phyloP scores from a whole-genome alignment of 2,888 invertebrate species.

The Laothoe populi region DNA sequence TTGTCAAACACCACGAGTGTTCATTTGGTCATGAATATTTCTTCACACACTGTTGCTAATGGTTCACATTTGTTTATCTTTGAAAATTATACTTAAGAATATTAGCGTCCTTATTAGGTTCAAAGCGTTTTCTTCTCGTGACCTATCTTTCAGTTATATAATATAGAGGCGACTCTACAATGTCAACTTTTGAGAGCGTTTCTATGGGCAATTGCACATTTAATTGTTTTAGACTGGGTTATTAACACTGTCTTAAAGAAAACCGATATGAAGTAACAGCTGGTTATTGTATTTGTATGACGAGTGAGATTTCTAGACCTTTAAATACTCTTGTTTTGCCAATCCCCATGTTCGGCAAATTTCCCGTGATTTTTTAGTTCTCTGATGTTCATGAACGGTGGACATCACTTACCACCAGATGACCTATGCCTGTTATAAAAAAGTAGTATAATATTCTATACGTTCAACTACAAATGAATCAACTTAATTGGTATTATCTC shows the following conservation, averaged over 20 bases:
- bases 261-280: no score
- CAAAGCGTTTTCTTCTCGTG: background rate
- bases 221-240: no score
- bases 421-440: no score
- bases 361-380: no score
- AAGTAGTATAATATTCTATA: no score
- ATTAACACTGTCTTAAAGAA: no score
- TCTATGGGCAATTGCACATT: background rate
- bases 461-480: background rate
- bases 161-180: conserved; percentile 13
- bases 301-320: no score
- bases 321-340: conserved; percentile 1
- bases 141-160: conserved; percentile 18
- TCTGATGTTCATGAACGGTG: no score
- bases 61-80: conserved; percentile 36
- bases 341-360: no score
- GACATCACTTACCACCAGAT: no score
- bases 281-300: no score
- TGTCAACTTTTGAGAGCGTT: background rate
- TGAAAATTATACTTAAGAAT: background rate
- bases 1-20: conserved; percentile 32
- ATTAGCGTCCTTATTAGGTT: conserved; percentile 9
- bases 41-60: conserved; percentile 38
- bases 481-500: background rate
- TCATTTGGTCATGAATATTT: conserved; percentile 29